Base-by-base conservation (phyloP, 30 jellyfish, hydroid and myxozoan species). In the Mastigias papua region DNA sequence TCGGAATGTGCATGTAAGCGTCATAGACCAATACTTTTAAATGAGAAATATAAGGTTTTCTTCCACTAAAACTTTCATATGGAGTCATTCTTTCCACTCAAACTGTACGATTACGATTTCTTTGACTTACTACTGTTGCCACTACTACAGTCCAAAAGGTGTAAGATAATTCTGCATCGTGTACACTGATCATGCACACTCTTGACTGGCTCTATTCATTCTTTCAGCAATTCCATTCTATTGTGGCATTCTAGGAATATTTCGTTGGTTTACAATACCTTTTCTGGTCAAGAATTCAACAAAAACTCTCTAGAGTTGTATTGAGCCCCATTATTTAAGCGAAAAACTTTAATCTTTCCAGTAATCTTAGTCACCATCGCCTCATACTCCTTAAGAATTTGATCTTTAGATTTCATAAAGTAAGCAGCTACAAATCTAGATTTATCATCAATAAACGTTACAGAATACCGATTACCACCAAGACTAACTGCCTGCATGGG, bases 261-360 rank as follows among this genome's bases (percentile, higher is more conserved):
- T 71, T 27, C 33, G 2, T 34, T 72, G 84, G 57, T 51, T 31
- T 35, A 22, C 34, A 66, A 60, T 80, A 6, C 90, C 90, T 80
- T 80, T 80, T 1, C 54, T 29, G 48, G 48, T 37, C 50, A 57
- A 49, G 63, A 63, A 87, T 21, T 66, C 76, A 3, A 20, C 63
- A 29, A n/a, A n/a, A 76, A 87, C 76, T 50, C 32, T 73, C 54
- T 63, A 23, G 96, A 90, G n/a, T n/a, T 29, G 78, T 84, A 90
- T 62, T 90, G 91, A 1, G 80, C 90, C 20, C 91, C 90, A 73
- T 87, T 87, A 54, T 87, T 80, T 20, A 86, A 87, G 29, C 80
- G 78, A 1, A 81, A 49, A 5, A 9, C 62, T 65, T 65, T 58
- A 37, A 78, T 78, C 80, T 57, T 78, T 19, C 64, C 89, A 19